A percentile compares a stretch with the other conserved stretches of the same genome.
These are phyloP conservation scores for Mionectes macconnelli DNA, from an alignment of 2,113 vertebrate genomes.

Conservation along the genomic window DNA sequence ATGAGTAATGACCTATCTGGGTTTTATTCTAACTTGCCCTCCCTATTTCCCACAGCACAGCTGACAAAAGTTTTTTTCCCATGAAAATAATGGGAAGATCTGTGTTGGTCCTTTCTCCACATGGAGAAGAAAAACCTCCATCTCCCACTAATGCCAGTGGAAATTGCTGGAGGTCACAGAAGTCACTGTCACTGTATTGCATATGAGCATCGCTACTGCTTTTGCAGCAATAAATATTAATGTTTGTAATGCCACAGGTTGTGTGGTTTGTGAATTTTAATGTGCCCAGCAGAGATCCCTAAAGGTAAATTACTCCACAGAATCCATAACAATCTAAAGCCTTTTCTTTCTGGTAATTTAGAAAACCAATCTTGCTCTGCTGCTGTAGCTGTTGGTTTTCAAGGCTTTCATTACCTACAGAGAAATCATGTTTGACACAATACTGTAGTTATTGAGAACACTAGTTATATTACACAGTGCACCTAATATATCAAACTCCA, in stretches of 20 bases:
- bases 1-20: neutral
- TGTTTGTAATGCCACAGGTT: neutral
- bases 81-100: neutral
- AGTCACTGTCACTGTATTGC: neutral
- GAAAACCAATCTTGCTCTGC: neutral
- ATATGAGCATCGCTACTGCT: neutral
- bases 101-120: neutral
- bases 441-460: slow-evolving; percentile 1
- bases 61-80: neutral
- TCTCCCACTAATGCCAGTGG: neutral
- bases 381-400: slow-evolving; percentile 16
- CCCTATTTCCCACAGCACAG: fast-evolving
- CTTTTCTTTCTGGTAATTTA: neutral
- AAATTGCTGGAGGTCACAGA: neutral
- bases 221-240: neutral
- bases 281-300: neutral
- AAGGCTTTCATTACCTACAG: slow-evolving; percentile 14
- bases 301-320: neutral
- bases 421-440: slow-evolving; percentile 40
- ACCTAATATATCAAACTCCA: slow-evolving; percentile 16
- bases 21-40: neutral
- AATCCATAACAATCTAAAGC: neutral
- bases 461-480: neutral
- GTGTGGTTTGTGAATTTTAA: neutral
- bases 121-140: neutral